Conservation (phyloP, 23 tunicate genomes). For the Botrylloides violaceus region DNA sequence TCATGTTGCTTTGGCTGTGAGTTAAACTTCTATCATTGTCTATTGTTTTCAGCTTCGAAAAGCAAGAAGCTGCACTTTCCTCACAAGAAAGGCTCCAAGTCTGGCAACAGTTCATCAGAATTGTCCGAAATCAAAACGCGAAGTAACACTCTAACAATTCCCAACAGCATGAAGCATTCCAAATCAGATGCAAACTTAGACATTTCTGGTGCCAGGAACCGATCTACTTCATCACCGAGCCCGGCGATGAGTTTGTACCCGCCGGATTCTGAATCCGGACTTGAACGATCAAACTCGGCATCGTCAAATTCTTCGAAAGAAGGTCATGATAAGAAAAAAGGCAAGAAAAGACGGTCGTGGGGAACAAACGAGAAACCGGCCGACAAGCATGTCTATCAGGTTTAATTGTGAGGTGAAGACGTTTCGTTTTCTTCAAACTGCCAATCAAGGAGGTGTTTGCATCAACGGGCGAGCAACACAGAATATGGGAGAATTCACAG, state of each 20-base stretch:
- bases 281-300: slow-evolving; percentile 30
- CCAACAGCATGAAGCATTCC: slow-evolving; percentile 17
- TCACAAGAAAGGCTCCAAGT: slow-evolving; percentile 10
- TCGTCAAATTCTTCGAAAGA: slow-evolving; percentile 24
- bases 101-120: slow-evolving; percentile 21
- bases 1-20: too few relatives aligned
- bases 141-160: slow-evolving; percentile 2
- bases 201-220: not conserved
- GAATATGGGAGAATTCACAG: too few relatives aligned
- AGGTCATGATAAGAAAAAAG: slow-evolving; percentile 14
- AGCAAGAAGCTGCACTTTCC: slow-evolving; percentile 11
- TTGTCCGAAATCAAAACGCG: not conserved
- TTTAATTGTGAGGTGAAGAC: not conserved
- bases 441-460: too few relatives aligned
- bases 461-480: too few relatives aligned
- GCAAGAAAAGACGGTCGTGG: slow-evolving; percentile 19
- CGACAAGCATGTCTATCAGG: not conserved
- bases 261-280: slow-evolving; percentile 20
- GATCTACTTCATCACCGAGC: slow-evolving; percentile 15
- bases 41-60: slow-evolving; percentile 4
- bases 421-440: too few relatives aligned
- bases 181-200: slow-evolving; percentile 23
- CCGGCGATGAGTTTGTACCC: not conserved
- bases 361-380: slow-evolving; percentile 9
- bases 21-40: too few relatives aligned